Evolutionary conservation across 1,140 invertebrate genomes (phyloP).

Genomic region (Pseudomyrmex pallidus): DNA sequence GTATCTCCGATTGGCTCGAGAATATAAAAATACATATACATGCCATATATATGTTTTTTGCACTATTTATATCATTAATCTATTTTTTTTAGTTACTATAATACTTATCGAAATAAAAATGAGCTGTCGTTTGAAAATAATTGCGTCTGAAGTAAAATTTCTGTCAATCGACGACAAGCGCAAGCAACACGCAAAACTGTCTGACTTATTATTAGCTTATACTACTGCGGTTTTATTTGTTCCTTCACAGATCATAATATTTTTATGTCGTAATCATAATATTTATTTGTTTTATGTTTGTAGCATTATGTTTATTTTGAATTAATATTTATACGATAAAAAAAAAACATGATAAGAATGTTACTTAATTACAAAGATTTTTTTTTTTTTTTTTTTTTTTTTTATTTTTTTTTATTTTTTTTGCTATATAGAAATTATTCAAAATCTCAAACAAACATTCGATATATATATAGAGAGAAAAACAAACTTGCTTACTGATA

Average conservation of each 20-base stretch:
- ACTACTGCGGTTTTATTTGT: slow-evolving; percentile 4
- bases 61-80: no score
- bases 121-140: neutral
- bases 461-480: neutral
- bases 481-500: slow-evolving; percentile 3
- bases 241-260: no score
- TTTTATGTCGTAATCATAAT: no score
- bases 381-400: neutral
- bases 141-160: no score
- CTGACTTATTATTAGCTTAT: slow-evolving; percentile 34
- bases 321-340: no score
- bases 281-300: no score
- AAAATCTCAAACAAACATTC: neutral
- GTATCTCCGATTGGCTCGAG: no score
- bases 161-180: neutral
- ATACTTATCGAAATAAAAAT: no score
- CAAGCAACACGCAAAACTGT: neutral
- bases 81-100: no score
- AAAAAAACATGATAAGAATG: neutral
- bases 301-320: no score
- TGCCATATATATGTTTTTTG: no score
- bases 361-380: neutral
- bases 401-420: neutral
- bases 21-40: no score
- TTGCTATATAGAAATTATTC: neutral